Base-by-base conservation (phyloP, 2,888 invertebrate species). In the Lasioglossum malachurum region DNA sequence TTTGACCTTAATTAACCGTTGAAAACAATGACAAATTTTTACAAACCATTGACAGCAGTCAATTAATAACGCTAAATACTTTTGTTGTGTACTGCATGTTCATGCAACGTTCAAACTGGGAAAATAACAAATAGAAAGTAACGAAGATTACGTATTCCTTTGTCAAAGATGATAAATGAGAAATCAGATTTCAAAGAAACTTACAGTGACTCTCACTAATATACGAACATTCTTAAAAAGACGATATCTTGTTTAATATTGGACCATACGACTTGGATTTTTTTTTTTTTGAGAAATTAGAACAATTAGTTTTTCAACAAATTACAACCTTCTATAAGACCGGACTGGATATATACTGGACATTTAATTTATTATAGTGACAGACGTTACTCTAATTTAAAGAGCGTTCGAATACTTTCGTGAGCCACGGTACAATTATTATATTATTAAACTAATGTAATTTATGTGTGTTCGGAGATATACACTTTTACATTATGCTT, bases 1-100 rank as follows among this genome's bases (percentile, higher is more conserved):
- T 86, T 87, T 49, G 78, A 76, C 44, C 82, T 78, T 64, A 74
- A 77, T 83, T 44, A 74, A 41, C 46, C 67, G 27, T 64, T 57
- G 46, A 8, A 69, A 79, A 76, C 38, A 82, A 78, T 57, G 84
- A 44, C 78, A 69, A 57, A 49, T 69, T 84, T 84, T 84, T 49
- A 19, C 38, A 49, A 57, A 67, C 73, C 60, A 74, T 84, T 69
- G 78, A 71, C 35, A 16, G 4, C 16, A 16, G 4, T 23, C 10
- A 8, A 12, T 1, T 23, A 10, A 12, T 0, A 0, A n/a, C 57
- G n/a, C 12, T 57, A n/a, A 57, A n/a, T 4, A 57, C n/a, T n/a
- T 12, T 57, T n/a, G 4, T n/a, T 57, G 4, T n/a, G 23, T n/a
- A n/a, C 57, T n/a, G 57, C 12, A 12, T n/a, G n/a, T 57, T 57